Conservation (phyloP, 2,113 vertebrate species). For the Smithornis capensis region DNA sequence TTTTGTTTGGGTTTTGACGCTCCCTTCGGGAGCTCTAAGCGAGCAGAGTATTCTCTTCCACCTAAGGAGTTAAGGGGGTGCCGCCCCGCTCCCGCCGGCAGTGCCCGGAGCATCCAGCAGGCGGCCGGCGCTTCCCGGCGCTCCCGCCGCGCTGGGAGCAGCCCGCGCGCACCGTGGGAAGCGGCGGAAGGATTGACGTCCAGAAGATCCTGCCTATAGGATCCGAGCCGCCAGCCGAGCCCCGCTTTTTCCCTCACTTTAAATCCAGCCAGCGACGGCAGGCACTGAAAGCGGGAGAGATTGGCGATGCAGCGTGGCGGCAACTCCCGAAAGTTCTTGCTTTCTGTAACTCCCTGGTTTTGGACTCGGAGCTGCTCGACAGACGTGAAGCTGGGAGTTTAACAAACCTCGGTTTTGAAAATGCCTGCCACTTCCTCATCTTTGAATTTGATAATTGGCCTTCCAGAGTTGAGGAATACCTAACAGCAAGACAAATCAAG, state of each 20-base stretch:
- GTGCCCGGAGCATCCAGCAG: conserved; percentile 70
- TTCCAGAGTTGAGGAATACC: conserved; percentile 12
- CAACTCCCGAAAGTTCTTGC: conserved; percentile 58
- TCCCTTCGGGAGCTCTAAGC: not conserved
- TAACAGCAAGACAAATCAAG: not conserved
- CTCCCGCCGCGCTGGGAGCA: not conserved
- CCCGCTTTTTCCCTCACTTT: conserved; percentile 59
- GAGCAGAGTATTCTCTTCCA: not conserved
- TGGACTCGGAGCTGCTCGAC: not conserved
- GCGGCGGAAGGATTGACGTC: conserved; percentile 59
- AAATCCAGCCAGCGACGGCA: conserved; percentile 34
- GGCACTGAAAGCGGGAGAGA: conserved; percentile 33
- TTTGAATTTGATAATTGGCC: not conserved
- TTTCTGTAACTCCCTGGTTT: not conserved
- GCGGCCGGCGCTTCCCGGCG: conserved; percentile 41
- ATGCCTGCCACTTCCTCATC: not conserved
- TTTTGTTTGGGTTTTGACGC: not conserved
- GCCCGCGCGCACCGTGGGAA: not conserved
- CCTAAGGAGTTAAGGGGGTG: not conserved
- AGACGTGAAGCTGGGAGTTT: not conserved
- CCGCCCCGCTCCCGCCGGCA: not conserved
- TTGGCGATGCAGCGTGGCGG: conserved; percentile 26
- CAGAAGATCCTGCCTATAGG: conserved; percentile 68
- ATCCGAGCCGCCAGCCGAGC: conserved; percentile 57
- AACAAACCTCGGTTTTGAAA: not conserved